Evolutionary conservation across 2,888 invertebrate species (phyloP).

Genomic region (Troilus luridus): DNA sequence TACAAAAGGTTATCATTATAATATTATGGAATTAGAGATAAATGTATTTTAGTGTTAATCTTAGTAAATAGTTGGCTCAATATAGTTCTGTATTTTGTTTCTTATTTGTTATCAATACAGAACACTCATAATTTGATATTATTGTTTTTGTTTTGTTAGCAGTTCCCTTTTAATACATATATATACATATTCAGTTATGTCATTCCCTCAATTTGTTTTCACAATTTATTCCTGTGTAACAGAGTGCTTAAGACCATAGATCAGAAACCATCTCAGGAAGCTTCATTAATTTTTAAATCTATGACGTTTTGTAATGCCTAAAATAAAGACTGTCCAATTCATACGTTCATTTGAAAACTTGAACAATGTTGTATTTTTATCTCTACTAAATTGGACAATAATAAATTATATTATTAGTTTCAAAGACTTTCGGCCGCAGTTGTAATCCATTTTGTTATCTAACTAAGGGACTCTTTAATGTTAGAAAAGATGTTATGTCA

Average conservation of each 20-base stretch:
- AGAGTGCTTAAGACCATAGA: slow-evolving; percentile 59
- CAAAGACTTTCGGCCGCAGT: slow-evolving; percentile 53
- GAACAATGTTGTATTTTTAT: slow-evolving; percentile 46
- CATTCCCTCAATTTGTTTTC: slow-evolving; percentile 42
- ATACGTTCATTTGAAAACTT: slow-evolving; percentile 54
- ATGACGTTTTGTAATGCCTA: slow-evolving; percentile 36
- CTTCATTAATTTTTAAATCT: slow-evolving; percentile 48
- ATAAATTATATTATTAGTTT: slow-evolving; percentile 56
- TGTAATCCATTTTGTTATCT: slow-evolving; percentile 53
- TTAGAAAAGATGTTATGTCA: slow-evolving; percentile 29
- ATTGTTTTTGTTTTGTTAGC: slow-evolving; percentile 51
- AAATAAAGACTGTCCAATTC: slow-evolving; percentile 60
- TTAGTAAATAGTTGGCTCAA: slow-evolving; percentile 62
- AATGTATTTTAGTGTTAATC: slow-evolving; percentile 62
- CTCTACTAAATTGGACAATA: slow-evolving; percentile 60
- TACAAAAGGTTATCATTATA: slow-evolving; percentile 59
- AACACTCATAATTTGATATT: slow-evolving; percentile 48
- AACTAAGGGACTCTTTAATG: slow-evolving; percentile 30
- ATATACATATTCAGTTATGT: slow-evolving; percentile 54
- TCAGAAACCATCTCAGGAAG: slow-evolving; percentile 50
- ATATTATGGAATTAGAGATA: slow-evolving; percentile 60
- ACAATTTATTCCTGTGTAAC: slow-evolving; percentile 13
- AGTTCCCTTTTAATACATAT: slow-evolving; percentile 49
- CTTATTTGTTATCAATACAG: slow-evolving; percentile 54
- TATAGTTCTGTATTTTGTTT: slow-evolving; percentile 61